Evolutionary conservation across 2,113 vertebrate species (phyloP).

Genomic region (Macheiramphus alcinus): DNA sequence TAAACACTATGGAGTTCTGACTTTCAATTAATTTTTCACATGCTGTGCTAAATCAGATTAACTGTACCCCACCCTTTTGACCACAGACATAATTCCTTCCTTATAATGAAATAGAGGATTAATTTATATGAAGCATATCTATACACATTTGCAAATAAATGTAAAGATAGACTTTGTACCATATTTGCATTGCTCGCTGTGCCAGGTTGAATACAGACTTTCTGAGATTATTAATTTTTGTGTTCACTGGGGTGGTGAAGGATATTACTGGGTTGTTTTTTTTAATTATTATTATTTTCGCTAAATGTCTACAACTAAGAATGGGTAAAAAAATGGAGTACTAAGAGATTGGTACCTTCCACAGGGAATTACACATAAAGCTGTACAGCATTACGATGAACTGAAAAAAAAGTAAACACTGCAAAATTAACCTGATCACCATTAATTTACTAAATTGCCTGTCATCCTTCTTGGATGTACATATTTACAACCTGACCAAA

Average conservation of each 20-base stretch:
- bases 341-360: not conserved
- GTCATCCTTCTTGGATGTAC: not conserved
- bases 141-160: conserved; percentile 77
- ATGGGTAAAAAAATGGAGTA: conserved; percentile 11
- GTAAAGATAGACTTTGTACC: conserved; percentile 66
- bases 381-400: not conserved
- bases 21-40: conserved; percentile 84
- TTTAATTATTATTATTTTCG: conserved; percentile 43
- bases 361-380: not conserved
- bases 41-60: conserved; percentile 82
- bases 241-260: conserved; percentile 43
- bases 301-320: conserved; percentile 23
- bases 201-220: conserved; percentile 38
- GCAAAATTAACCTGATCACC: not conserved
- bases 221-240: conserved; percentile 66
- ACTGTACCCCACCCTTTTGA: conserved; percentile 71
- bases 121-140: conserved; percentile 78
- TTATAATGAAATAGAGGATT: conserved; percentile 76
- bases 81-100: conserved; percentile 74
- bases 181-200: conserved; percentile 29
- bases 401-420: conserved; percentile 9
- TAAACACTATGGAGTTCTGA: conserved; percentile 80
- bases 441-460: conserved; percentile 17
- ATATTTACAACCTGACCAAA: not conserved
- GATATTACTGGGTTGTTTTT: not conserved